Conservation (phyloP, 2,888 invertebrate species). For the Hartigia nigra region DNA sequence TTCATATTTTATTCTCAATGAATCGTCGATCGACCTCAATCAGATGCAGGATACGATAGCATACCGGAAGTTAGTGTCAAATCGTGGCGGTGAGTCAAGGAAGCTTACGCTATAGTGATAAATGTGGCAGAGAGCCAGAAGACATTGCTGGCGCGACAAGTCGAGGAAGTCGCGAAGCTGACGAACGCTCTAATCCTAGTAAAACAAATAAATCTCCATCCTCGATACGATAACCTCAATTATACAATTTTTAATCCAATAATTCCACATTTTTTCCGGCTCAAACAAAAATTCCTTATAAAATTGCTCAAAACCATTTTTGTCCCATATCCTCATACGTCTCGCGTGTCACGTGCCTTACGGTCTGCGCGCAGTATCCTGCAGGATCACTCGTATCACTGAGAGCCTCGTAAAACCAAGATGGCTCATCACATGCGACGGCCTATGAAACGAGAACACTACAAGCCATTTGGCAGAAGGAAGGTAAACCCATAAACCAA, state of each 20-base stretch:
- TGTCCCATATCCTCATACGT: background rate
- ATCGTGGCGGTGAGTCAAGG: background rate
- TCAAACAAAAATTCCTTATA: background rate
- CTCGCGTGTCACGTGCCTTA: background rate
- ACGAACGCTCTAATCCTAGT: slow-evolving; percentile 43
- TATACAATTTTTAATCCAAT: background rate
- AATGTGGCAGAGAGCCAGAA: slow-evolving; percentile 48
- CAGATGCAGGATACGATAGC: background rate
- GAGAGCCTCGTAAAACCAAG: slow-evolving; percentile 13
- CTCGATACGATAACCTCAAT: background rate
- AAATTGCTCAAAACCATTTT: background rate
- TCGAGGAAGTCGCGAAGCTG: slow-evolving; percentile 53
- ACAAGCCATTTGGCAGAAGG: slow-evolving; percentile 62
- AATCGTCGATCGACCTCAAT: background rate
- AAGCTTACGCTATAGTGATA: slow-evolving; percentile 24
- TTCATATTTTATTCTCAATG: background rate
- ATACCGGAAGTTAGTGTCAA: background rate
- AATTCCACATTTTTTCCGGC: background rate
- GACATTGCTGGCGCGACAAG: slow-evolving; percentile 43
- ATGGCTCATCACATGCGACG: slow-evolving; percentile 61
- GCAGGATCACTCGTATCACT: background rate
- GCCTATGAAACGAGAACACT: slow-evolving; percentile 56
- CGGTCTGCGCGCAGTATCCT: background rate
- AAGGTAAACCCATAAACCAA: slow-evolving; percentile 47
- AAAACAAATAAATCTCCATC: slow-evolving; percentile 14